Evolutionary conservation across 1,140 invertebrate genomes (phyloP), one percentile per base, ranked within the genome.

Genomic region (Hycleus cichorii): DNA sequence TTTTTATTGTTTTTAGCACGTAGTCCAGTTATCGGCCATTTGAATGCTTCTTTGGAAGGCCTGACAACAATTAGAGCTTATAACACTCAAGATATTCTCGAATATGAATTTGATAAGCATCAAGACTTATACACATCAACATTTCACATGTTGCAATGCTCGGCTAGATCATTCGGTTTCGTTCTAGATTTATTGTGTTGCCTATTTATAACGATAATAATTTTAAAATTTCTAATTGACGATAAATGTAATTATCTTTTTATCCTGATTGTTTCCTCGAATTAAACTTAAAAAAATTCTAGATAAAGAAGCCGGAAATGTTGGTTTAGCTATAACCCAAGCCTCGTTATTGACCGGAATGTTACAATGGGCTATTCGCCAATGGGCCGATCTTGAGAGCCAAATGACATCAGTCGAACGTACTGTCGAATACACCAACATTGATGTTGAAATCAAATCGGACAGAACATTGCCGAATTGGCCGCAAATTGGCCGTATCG

Each of bases 41-140:
- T 88, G 2, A 84, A 79, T 57, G 78, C 84, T 24, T 81, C 82
- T 2, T 64, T 88, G 0, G 79, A 84, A 69, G 86, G 86, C 8
- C 76, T 97, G 38, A 81, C 88, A 0, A 95, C 92, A 0, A 93
- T 97, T 52, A 77, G 94, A 57, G 90, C 93, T 0, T 93, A 90
- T 64, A 78, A 80, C 26, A 86, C 86, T 1, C 82, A 94, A 72
- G 78, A 84, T 62, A 83, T 87, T 57, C 80, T 95, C 4, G 85
- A 88, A 64, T 73, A 83, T 32, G 86, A 90, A 74, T 91, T 91
- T 64, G 88, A 91, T 65, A 83, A 81, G 60, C 83, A 86, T 70
- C 86, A 93, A 81, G 81, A 87, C 68, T 60, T 83, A 25, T 84
- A 86, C 64, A 84, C 82, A 50, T 81, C 82, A 7, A 81, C 82